These are phyloP conservation scores for Phrynocephalus guinanensis DNA, from an alignment of 2,797 vertebrate genomes.

Conservation along the genomic window DNA sequence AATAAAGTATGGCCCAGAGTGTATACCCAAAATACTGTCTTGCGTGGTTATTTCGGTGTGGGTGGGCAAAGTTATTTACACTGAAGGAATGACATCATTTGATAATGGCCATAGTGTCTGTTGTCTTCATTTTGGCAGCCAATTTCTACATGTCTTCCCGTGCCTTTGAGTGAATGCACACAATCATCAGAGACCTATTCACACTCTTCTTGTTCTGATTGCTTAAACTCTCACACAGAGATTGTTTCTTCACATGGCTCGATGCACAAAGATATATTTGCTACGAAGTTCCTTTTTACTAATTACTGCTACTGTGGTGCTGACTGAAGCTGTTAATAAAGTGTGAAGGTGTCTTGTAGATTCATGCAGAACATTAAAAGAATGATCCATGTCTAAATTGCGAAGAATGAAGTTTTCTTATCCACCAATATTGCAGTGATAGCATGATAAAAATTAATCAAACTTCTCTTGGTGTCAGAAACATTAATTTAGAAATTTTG, in stretches of 20 bases:
- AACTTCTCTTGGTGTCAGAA: conserved; percentile 83
- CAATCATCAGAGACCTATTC: not conserved
- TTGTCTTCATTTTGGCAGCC: not conserved
- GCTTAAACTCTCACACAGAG: not conserved
- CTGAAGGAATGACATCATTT: not conserved
- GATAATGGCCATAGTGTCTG: not conserved
- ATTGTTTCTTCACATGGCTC: not conserved
- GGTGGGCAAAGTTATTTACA: too few relatives aligned
- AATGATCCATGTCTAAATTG: conserved; percentile 82
- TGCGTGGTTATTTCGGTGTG: too few relatives aligned
- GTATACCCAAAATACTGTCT: too few relatives aligned
- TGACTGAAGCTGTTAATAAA: conserved; percentile 88
- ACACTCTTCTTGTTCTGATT: not conserved
- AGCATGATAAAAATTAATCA: conserved; percentile 87
- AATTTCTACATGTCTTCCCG: not conserved
- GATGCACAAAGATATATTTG: conserved; percentile 64
- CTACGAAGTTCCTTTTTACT: conserved; percentile 69
- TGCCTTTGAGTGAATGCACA: not conserved
- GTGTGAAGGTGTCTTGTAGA: conserved; percentile 86
- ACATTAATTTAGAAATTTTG: conserved; percentile 86
- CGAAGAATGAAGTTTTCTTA: conserved; percentile 79
- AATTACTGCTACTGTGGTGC: conserved; percentile 79
- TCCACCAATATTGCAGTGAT: conserved; percentile 79
- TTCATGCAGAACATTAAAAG: conserved; percentile 77
- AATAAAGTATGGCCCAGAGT: too few relatives aligned